Evolutionary conservation across 2,113 vertebrate genomes (phyloP).

Genomic region (Terrapene triunguis): DNA sequence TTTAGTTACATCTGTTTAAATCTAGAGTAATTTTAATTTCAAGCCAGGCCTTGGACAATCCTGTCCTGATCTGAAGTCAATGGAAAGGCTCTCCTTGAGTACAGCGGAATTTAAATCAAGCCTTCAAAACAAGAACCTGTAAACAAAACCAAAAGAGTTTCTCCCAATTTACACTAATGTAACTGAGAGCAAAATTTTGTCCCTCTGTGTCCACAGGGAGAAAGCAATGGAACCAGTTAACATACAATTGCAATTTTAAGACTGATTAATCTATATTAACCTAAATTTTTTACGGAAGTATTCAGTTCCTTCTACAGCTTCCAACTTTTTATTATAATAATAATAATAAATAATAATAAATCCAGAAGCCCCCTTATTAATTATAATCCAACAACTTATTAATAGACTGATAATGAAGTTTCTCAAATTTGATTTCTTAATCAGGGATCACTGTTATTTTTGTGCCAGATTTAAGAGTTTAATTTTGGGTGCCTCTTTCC

Average conservation of each 20-base stretch:
- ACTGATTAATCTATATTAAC: slow-evolving; percentile 17
- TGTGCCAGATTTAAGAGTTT: slow-evolving; percentile 79
- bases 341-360: slow-evolving; percentile 41
- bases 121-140: neutral
- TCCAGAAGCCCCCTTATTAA: neutral
- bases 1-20: neutral
- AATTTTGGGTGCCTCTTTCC: slow-evolving; percentile 70
- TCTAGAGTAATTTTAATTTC: neutral
- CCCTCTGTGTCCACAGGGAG: neutral
- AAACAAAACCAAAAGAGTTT: neutral
- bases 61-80: neutral
- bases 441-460: slow-evolving; percentile 64
- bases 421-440: slow-evolving; percentile 74
- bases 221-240: neutral
- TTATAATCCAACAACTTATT: slow-evolving; percentile 44
- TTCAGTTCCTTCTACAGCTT: slow-evolving; percentile 18
- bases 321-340: slow-evolving; percentile 12
- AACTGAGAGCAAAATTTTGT: neutral
- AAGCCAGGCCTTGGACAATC: neutral
- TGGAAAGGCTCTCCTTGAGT: neutral
- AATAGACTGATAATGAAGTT: slow-evolving; percentile 50
- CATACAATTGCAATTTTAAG: neutral
- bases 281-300: neutral
- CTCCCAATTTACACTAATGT: neutral
- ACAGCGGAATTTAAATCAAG: neutral